A percentile compares a stretch with the other conserved stretches of the same genome.
These are phyloP conservation scores for Psittacula derbiana DNA, from an alignment of 2,797 vertebrate species.

Conservation along the genomic window DNA sequence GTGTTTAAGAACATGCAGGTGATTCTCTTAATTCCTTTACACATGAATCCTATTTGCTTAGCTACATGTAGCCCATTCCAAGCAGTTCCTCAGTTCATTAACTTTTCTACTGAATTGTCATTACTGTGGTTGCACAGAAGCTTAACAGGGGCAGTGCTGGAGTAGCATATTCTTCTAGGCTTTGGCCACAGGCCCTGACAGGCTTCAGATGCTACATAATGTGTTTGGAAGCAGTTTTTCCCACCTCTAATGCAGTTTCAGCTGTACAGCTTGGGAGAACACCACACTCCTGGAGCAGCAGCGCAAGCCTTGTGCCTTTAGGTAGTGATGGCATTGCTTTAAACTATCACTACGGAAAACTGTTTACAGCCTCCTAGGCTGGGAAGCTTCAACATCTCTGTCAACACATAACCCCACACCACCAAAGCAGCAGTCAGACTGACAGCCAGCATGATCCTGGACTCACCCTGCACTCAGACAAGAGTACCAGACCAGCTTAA, in stretches of 20 bases:
- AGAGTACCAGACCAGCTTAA: background rate
- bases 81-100: background rate
- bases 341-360: background rate
- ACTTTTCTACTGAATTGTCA: background rate
- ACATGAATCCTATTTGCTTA: background rate
- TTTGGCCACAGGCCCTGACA: background rate
- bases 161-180: background rate
- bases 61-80: background rate
- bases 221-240: background rate
- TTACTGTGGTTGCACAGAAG: background rate
- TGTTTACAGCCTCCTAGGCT: accelerated
- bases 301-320: background rate
- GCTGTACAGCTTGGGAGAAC: background rate
- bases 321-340: background rate
- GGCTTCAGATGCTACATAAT: background rate
- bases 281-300: background rate
- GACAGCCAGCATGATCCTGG: background rate
- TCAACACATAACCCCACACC: background rate
- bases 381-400: background rate
- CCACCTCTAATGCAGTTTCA: background rate
- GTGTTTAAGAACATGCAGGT: background rate
- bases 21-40: background rate
- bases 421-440: background rate
- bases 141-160: background rate
- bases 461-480: background rate